phyloP scores from a whole-genome alignment of 2,888 invertebrate genomes.

The Apamea sordens region DNA sequence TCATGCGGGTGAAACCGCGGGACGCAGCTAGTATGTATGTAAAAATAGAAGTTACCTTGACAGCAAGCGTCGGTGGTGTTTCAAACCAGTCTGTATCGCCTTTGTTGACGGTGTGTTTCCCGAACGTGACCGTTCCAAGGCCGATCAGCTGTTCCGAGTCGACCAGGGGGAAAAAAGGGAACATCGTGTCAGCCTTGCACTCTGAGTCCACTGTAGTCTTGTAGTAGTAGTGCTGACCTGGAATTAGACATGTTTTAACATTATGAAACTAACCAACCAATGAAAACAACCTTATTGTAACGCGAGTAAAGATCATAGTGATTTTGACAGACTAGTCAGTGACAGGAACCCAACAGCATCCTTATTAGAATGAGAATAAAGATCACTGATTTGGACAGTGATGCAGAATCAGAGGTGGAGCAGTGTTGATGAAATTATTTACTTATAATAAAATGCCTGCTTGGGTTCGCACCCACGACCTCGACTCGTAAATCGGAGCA shows the following conservation, averaged over 20 bases:
- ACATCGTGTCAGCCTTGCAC: slow-evolving; percentile 40
- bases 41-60: slow-evolving; percentile 31
- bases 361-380: too few relatives aligned
- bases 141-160: slow-evolving; percentile 47
- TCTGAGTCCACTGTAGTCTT: slow-evolving; percentile 25
- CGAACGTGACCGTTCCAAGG: slow-evolving; percentile 39
- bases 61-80: slow-evolving; percentile 16
- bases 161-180: slow-evolving; percentile 55
- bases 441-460: too few relatives aligned
- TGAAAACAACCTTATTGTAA: background rate
- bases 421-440: too few relatives aligned
- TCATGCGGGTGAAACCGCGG: too few relatives aligned
- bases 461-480: too few relatives aligned
- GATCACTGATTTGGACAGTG: too few relatives aligned
- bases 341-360: too few relatives aligned
- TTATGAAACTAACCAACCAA: background rate
- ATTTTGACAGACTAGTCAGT: too few relatives aligned
- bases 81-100: slow-evolving; percentile 52
- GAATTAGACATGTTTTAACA: background rate
- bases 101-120: slow-evolving; percentile 11
- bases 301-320: too few relatives aligned
- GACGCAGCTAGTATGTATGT: too few relatives aligned
- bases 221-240: slow-evolving; percentile 58
- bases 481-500: too few relatives aligned
- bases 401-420: too few relatives aligned